Evolutionary conservation across 30 jellyfish, hydroid and myxozoan species (phyloP).

Genomic region (Euphysa ruthae): DNA sequence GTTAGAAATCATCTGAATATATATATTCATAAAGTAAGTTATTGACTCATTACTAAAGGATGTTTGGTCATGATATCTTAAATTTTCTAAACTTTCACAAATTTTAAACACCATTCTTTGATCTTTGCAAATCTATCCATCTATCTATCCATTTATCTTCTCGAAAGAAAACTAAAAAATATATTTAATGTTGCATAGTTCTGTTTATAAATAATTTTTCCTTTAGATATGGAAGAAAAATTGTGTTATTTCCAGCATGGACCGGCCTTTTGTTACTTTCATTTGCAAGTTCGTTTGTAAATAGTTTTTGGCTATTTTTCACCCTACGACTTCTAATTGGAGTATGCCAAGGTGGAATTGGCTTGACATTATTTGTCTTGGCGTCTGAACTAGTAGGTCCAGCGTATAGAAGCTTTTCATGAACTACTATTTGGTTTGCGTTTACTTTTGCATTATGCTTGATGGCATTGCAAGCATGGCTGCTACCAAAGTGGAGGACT

Average conservation of each 20-base stretch:
- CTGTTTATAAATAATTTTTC: too few relatives aligned
- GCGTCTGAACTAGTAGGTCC: slow-evolving; percentile 95
- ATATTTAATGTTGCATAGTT: too few relatives aligned
- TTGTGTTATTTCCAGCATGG: slow-evolving; percentile 73
- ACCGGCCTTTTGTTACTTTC: slow-evolving; percentile 46
- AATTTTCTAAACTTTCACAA: too few relatives aligned
- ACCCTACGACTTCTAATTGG: slow-evolving; percentile 61
- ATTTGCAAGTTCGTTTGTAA: slow-evolving; percentile 54
- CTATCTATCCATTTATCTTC: too few relatives aligned
- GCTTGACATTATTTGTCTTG: slow-evolving; percentile 67
- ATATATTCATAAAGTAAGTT: too few relatives aligned
- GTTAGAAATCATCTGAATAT: too few relatives aligned
- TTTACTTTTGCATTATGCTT: slow-evolving; percentile 63
- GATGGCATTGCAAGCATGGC: slow-evolving; percentile 80
- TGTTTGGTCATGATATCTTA: too few relatives aligned
- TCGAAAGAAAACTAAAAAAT: too few relatives aligned
- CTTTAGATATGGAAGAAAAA: slow-evolving; percentile 75
- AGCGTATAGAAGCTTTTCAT: slow-evolving; percentile 52
- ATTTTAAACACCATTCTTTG: too few relatives aligned
- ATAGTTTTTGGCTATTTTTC: slow-evolving; percentile 65
- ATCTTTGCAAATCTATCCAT: too few relatives aligned
- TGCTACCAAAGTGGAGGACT: slow-evolving; percentile 73
- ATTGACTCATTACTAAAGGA: too few relatives aligned
- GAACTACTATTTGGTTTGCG: slow-evolving; percentile 70
- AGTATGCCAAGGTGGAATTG: slow-evolving; percentile 89